phyloP scores from a whole-genome alignment of 1,140 invertebrate species.

The Pinna nobilis region DNA sequence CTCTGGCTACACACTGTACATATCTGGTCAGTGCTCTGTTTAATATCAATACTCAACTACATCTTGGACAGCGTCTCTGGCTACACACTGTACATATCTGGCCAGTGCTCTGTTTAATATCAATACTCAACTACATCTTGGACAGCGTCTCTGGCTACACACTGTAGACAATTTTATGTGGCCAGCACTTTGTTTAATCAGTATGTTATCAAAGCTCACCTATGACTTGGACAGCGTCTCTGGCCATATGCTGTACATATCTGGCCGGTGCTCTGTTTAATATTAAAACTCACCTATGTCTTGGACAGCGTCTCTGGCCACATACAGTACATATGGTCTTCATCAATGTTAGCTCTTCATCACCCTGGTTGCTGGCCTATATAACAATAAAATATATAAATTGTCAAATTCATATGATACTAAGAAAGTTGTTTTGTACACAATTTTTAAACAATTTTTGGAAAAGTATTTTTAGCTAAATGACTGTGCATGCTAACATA shows the following conservation, averaged over 20 bases:
- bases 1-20: not conserved
- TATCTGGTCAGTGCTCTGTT: not conserved
- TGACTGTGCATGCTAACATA: too few relatives aligned
- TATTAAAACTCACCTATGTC: too few relatives aligned
- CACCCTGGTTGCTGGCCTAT: too few relatives aligned
- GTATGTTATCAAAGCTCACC: not conserved
- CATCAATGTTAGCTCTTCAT: conserved; percentile 65
- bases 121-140: conserved; percentile 71
- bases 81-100: too few relatives aligned
- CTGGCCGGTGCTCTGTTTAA: too few relatives aligned
- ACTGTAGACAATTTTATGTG: conserved; percentile 1
- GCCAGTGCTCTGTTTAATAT: too few relatives aligned
- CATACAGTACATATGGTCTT: conserved; percentile 69
- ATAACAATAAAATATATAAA: too few relatives aligned
- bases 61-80: not conserved
- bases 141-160: conserved; percentile 46
- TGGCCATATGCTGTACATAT: too few relatives aligned
- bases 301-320: conserved; percentile 67
- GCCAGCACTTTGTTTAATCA: not conserved
- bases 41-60: not conserved
- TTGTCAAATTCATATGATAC: not conserved
- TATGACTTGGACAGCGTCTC: not conserved
- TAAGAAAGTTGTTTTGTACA: not conserved
- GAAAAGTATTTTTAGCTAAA: too few relatives aligned
- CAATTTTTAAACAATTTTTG: not conserved